A percentile compares a stretch with the other conserved stretches of the same genome.
phyloP scores from a whole-genome alignment of 1,140 invertebrate genomes.

The Caerostris extrusa region DNA sequence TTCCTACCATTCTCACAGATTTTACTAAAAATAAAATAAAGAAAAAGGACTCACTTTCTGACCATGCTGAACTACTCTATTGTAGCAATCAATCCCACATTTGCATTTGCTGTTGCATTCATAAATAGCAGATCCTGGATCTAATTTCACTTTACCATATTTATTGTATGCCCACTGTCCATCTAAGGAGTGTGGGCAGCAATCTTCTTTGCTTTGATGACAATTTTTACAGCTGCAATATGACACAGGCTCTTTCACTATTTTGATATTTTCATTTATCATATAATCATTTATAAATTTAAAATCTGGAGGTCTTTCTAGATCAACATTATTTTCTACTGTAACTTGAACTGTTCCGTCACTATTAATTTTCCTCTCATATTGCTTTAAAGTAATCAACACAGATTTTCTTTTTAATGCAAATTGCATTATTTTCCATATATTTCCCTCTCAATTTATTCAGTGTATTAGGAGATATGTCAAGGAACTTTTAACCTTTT shows the following conservation, averaged over 20 bases:
- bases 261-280: conserved; percentile 86
- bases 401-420: conserved; percentile 83
- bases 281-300: conserved; percentile 91
- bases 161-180: conserved; percentile 88
- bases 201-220: conserved; percentile 79
- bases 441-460: background rate
- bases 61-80: conserved; percentile 94
- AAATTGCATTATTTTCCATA: conserved; percentile 41
- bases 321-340: conserved; percentile 91
- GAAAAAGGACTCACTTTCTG: conserved; percentile 82
- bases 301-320: conserved; percentile 91
- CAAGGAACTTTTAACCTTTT: conserved; percentile 1
- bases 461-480: background rate
- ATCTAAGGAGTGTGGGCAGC: conserved; percentile 82
- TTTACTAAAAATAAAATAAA: background rate
- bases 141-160: conserved; percentile 85
- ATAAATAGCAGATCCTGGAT: conserved; percentile 91
- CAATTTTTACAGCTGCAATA: conserved; percentile 90
- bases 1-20: background rate
- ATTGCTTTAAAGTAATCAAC: conserved; percentile 85
- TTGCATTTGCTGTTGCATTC: conserved; percentile 95
- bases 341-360: conserved; percentile 83
- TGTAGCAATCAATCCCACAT: conserved; percentile 89
- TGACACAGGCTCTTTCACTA: conserved; percentile 89
- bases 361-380: conserved; percentile 85